phyloP scores from a whole-genome alignment of 2,797 vertebrate genomes.

The Hipposideros larvatus region DNA sequence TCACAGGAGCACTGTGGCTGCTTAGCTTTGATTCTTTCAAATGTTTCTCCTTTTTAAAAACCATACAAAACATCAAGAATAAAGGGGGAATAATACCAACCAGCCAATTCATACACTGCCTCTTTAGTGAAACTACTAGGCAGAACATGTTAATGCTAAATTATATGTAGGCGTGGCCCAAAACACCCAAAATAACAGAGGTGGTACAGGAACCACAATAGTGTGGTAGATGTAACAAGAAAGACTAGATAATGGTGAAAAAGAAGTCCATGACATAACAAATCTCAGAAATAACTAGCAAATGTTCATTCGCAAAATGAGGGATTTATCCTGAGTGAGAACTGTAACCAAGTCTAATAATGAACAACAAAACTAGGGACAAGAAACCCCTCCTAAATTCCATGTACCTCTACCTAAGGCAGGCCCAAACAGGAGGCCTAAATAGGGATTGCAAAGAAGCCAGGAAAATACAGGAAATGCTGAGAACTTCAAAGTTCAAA shows the following conservation, averaged over 20 bases:
- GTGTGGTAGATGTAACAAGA: neutral
- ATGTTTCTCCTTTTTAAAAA: slow-evolving; percentile 1
- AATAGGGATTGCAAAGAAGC: neutral
- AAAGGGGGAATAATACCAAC: neutral
- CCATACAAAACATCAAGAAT: neutral
- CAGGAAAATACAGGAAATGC: neutral
- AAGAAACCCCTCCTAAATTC: neutral
- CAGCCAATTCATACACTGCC: neutral
- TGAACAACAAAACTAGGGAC: neutral
- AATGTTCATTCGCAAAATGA: slow-evolving; percentile 15
- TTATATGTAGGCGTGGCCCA: neutral
- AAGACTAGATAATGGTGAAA: neutral
- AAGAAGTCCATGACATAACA: neutral
- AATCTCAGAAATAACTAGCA: slow-evolving; percentile 11
- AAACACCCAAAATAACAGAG: slow-evolving; percentile 40
- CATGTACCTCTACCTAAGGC: neutral
- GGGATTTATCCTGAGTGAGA: neutral
- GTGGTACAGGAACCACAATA: neutral
- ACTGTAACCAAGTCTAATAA: neutral
- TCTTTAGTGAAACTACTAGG: neutral
- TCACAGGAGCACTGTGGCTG: neutral
- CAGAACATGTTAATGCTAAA: slow-evolving; percentile 27
- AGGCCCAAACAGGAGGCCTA: neutral
- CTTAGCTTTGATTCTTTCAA: slow-evolving; percentile 21
- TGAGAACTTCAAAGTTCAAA: neutral